phyloP scores from a whole-genome alignment of 2,797 vertebrate genomes.

The Cyprinodon diabolis region DNA sequence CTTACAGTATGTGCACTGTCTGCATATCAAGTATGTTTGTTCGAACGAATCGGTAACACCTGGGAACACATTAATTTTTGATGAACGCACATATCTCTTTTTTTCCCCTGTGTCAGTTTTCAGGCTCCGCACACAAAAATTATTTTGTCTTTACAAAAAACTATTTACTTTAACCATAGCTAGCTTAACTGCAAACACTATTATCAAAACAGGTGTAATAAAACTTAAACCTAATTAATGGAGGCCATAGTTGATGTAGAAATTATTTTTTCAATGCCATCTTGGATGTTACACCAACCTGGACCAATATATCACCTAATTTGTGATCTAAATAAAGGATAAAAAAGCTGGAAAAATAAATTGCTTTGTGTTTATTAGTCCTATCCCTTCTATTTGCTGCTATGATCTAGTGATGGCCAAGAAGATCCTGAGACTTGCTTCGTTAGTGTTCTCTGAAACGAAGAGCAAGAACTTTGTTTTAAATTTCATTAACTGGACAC shows the following conservation, averaged over 20 bases:
- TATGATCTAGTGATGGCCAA: neutral
- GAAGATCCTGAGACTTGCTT: neutral
- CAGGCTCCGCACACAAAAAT: neutral
- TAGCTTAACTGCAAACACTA: neutral
- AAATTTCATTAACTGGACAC: neutral
- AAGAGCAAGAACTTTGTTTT: too few species aligned
- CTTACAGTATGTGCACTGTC: too few species aligned
- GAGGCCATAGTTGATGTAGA: neutral
- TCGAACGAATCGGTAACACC: too few species aligned
- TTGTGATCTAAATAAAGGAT: neutral
- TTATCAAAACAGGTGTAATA: neutral
- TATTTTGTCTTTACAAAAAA: neutral
- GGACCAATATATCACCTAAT: neutral
- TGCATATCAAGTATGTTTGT: too few species aligned
- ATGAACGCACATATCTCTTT: too few species aligned
- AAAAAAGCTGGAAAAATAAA: neutral
- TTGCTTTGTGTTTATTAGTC: neutral
- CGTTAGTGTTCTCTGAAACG: neutral
- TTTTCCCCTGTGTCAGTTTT: too few species aligned
- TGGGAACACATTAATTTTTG: too few species aligned
- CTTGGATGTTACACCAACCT: neutral
- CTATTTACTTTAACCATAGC: neutral
- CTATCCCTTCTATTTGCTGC: neutral
- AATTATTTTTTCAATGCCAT: neutral
- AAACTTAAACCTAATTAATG: neutral